Evolutionary conservation across 1,140 invertebrate genomes (phyloP).

Genomic region (Ruditapes philippinarum): DNA sequence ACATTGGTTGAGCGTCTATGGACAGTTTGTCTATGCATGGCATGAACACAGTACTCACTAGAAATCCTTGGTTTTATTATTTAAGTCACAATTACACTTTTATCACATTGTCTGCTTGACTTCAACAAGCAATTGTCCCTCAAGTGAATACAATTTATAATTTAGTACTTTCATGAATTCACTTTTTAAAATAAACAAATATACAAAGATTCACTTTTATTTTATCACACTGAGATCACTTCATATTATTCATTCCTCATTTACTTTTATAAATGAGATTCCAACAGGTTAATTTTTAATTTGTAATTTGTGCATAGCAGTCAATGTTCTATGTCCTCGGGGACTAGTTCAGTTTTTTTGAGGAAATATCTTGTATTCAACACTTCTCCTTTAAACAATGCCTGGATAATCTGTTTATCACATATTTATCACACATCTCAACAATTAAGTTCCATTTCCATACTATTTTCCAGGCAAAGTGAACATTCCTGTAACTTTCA

Average conservation of each 20-base stretch:
- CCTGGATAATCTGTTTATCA: not conserved
- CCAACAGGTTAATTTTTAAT: too few species aligned
- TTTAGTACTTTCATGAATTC: too few species aligned
- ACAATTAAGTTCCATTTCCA: too few species aligned
- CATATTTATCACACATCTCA: not conserved
- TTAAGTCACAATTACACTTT: not conserved
- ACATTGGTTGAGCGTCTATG: conserved; percentile 20
- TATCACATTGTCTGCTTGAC: not conserved
- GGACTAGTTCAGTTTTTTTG: conserved; percentile 5
- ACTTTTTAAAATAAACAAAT: too few species aligned
- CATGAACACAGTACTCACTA: not conserved
- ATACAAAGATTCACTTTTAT: not conserved
- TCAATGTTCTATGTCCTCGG: not conserved
- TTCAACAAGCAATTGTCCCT: too few species aligned
- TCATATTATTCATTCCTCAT: too few species aligned
- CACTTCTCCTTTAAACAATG: not conserved
- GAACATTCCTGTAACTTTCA: not conserved
- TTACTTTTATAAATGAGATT: too few species aligned
- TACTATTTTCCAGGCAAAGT: not conserved
- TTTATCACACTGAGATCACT: not conserved
- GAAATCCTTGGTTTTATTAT: not conserved
- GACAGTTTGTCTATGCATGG: not conserved
- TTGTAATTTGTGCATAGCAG: not conserved
- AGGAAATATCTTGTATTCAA: not conserved
- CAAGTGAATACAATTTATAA: too few species aligned